Percentiles rank a stretch among this genome's conserved stretches.
phyloP scores from a whole-genome alignment of 2,797 vertebrate genomes.

The Podarcis siculus region DNA sequence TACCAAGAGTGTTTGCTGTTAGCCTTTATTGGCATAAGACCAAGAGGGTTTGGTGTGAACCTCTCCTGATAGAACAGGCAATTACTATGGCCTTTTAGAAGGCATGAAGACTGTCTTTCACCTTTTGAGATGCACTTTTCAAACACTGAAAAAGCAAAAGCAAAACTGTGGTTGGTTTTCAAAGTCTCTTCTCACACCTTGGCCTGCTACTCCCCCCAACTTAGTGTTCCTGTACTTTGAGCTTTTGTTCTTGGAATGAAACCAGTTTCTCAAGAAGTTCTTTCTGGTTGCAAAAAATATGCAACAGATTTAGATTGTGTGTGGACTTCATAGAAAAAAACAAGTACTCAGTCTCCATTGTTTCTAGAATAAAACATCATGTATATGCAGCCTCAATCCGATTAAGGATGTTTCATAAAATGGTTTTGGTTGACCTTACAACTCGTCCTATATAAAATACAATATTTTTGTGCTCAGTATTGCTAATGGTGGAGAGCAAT shows the following conservation, averaged over 20 bases:
- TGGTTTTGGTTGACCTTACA: conserved; percentile 5
- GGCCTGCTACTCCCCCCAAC: too few relatives aligned
- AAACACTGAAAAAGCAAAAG: neutral
- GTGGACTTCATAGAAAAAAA: too few relatives aligned
- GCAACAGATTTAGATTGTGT: too few relatives aligned
- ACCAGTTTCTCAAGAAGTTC: too few relatives aligned
- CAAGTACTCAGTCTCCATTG: too few relatives aligned
- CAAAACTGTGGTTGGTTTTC: neutral
- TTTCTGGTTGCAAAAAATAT: too few relatives aligned
- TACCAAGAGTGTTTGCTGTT: conserved; percentile 42
- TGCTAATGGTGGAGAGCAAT: conserved; percentile 52
- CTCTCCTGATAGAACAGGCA: neutral
- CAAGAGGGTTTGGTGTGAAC: neutral
- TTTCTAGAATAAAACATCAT: too few relatives aligned
- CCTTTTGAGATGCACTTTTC: neutral
- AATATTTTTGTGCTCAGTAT: conserved; percentile 31
- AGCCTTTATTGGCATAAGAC: too few relatives aligned
- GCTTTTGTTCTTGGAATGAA: too few relatives aligned
- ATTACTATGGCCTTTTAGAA: neutral
- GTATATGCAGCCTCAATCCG: neutral
- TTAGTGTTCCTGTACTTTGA: neutral
- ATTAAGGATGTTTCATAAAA: conserved; percentile 7
- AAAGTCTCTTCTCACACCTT: neutral
- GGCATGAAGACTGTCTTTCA: conserved; percentile 1
- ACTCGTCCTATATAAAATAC: conserved; percentile 20